Evolutionary conservation across 2,888 invertebrate genomes (phyloP), one percentile per base, ranked within the genome.

Genomic region (Ennomos fuscantarius): DNA sequence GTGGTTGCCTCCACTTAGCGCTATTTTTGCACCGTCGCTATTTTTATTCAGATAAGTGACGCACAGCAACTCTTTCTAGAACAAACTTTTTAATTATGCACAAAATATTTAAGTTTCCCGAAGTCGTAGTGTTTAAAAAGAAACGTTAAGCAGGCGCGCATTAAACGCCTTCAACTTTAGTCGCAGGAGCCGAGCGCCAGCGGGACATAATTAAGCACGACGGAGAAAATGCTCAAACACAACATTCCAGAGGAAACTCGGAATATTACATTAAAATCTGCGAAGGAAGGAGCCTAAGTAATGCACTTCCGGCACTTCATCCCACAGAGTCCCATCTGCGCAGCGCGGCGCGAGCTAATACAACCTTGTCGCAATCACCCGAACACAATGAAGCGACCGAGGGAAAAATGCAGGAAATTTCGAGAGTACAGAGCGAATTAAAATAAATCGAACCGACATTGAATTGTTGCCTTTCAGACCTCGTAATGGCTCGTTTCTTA

Each of bases 191-290:
- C 24, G 24, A 24, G 41, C 15, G 33, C 62, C 64, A 60, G 61
- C 49, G 65, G 54, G 67, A 64, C 65, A 65, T 74, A 76, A 77
- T 75, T 77, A 78, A 71, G 69, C 63, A 60, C 62, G 69, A 68
- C 69, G 72, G 55, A 66, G 72, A 62, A 68, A 73, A 72, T 69
- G 69, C 70, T 73, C 70, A 68, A 76, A 74, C 69, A 72, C 71
- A 74, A 72, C 76, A 76, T 73, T 76, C 71, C 63, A 66, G 67
- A 60, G 69, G 68, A 70, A 66, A 72, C 71, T 71, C 70, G 57
- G 69, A 72, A 74, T 78, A 77, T 78, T 74, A 73, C 77, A 76
- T 78, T 81, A 79, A 81, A 78, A 76, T 76, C 76, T 76, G 67
- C 63, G 66, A 65, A 61, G 72, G 66, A 70, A 72, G 68, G 70